Conservation (phyloP, 2,888 invertebrate species). For the Punctoribates punctum region DNA sequence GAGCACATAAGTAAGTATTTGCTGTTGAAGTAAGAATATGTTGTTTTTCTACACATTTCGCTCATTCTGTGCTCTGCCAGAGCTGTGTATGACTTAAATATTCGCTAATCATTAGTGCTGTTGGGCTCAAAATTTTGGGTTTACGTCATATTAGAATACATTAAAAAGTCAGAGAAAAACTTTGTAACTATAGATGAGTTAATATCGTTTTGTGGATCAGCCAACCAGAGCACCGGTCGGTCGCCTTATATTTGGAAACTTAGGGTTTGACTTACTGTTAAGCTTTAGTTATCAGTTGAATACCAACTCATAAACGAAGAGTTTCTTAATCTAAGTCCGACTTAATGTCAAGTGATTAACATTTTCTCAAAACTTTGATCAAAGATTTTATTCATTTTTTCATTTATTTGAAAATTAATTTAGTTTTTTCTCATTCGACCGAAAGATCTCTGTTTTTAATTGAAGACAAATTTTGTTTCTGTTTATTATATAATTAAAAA, state of each 20-base stretch:
- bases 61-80: not conserved
- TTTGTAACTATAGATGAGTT: slow-evolving; percentile 29
- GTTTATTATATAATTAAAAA: not conserved
- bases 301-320: no score
- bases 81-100: not conserved
- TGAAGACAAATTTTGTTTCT: not conserved
- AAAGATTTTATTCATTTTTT: not conserved
- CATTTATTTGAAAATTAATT: no score
- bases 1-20: no score
- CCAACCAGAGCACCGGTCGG: slow-evolving; percentile 30
- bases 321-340: no score
- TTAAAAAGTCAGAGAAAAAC: not conserved
- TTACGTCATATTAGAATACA: slow-evolving; percentile 10
- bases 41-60: not conserved
- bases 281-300: no score
- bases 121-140: not conserved
- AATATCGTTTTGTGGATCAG: slow-evolving; percentile 19
- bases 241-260: slow-evolving; percentile 26
- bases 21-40: no score
- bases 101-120: not conserved
- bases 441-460: no score
- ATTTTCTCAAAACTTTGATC: not conserved
- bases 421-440: no score
- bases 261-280: not conserved
- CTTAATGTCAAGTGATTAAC: not conserved